Evolutionary conservation across 2,888 invertebrate genomes (phyloP).

Genomic region (Melanargia galathea): DNA sequence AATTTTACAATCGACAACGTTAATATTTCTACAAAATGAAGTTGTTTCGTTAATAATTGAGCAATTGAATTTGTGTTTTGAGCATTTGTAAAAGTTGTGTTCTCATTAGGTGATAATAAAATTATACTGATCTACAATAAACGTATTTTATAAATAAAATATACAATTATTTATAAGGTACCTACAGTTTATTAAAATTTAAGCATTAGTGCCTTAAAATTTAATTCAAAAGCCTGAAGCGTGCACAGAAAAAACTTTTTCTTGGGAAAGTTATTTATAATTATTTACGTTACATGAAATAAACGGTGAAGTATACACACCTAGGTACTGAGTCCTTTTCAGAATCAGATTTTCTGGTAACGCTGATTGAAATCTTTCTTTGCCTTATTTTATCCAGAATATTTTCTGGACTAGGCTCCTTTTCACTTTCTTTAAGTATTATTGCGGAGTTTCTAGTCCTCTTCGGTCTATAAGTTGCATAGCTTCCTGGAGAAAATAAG

Average conservation of each 20-base stretch:
- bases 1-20: slow-evolving; percentile 30
- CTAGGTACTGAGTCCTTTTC: slow-evolving; percentile 72
- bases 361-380: slow-evolving; percentile 77
- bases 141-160: slow-evolving; percentile 23
- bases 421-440: slow-evolving; percentile 76
- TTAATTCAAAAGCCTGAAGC: slow-evolving; percentile 78
- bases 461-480: slow-evolving; percentile 78
- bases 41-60: slow-evolving; percentile 35
- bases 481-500: slow-evolving; percentile 76
- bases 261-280: slow-evolving; percentile 77
- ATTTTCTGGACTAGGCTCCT: slow-evolving; percentile 77
- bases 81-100: slow-evolving; percentile 33
- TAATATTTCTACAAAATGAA: slow-evolving; percentile 39
- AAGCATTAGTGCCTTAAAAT: slow-evolving; percentile 78
- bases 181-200: slow-evolving; percentile 57
- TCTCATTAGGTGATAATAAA: slow-evolving; percentile 29
- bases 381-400: slow-evolving; percentile 78
- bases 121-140: slow-evolving; percentile 29
- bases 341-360: slow-evolving; percentile 71
- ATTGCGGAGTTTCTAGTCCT: slow-evolving; percentile 77
- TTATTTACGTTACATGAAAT: slow-evolving; percentile 66
- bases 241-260: slow-evolving; percentile 75
- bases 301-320: slow-evolving; percentile 70
- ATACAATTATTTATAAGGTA: slow-evolving; percentile 48
- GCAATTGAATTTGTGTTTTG: slow-evolving; percentile 29